Base-by-base conservation (phyloP, 2,888 invertebrate species). In the Melipona bicolor region DNA sequence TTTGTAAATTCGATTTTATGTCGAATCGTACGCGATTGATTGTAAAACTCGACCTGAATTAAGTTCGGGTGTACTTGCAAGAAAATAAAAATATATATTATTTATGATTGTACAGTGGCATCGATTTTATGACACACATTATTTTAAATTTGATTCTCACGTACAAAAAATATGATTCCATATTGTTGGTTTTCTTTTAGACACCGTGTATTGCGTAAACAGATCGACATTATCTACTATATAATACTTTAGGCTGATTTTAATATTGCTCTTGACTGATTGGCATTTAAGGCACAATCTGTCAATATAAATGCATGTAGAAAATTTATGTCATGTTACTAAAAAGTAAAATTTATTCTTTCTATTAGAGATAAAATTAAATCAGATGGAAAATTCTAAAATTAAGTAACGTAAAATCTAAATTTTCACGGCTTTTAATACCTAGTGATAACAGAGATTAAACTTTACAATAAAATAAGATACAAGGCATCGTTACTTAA, bases 21-120 rank as follows among this genome's bases (percentile, higher is more conserved):
- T 68, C 69, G 32, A 74, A 67, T 64, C 24, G 27, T 75, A 78
- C 24, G 15, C 59, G 49, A 72, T 27, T 21, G 19, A 71, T 77
- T 74, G 72, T 83, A 82, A 43, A 59, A 24, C 36, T 64, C 9
- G 49, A 27, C 59, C 61, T 65, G 74, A 78, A 72, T 54, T 67
- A 32, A 71, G 36, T 65, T 72, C 62, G 32, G 69, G 49, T 54
- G n/a, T 21, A 27, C 36, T 59, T 77, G 61, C 49, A 83, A 71
- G 24, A 61, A 79, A 32, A 84, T 62, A 84, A 84, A 77, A 75
- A 83, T 82, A 83, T 84, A 84, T 64, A 83, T 81, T 84, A 77
- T 83, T 83, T 84, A 79, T 84, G 67, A 83, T 84, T 72, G 64
- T 69, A 76, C 4, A 36, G 19, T 17, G n/a, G 11, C 43, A 13